These are phyloP conservation scores for Epinephelus fuscoguttatus DNA, from an alignment of 2,113 vertebrate genomes.

Conservation along the genomic window DNA sequence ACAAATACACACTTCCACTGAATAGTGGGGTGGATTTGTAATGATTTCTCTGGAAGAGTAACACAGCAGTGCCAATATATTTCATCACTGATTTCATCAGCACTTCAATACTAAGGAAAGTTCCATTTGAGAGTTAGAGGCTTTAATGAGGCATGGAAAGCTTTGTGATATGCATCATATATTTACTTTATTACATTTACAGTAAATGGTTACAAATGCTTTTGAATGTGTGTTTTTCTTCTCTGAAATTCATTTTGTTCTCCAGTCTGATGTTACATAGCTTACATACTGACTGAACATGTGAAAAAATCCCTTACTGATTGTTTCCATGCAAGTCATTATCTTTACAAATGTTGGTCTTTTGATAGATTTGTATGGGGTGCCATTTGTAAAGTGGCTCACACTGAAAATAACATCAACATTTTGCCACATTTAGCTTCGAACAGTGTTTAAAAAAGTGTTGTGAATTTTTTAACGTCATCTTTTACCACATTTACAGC, in stretches of 20 bases:
- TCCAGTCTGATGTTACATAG: no score
- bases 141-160: not conserved
- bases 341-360: no score
- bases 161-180: not conserved
- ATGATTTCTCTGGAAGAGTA: slow-evolving; percentile 27
- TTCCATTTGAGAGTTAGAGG: not conserved
- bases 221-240: no score
- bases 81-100: not conserved
- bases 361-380: not conserved
- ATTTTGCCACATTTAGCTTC: no score
- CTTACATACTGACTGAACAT: no score
- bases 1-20: not conserved
- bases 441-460: no score
- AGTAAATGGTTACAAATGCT: not conserved
- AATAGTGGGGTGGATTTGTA: not conserved
- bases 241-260: no score
- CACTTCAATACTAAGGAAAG: no score
- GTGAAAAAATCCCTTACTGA: not conserved
- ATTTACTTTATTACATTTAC: not conserved
- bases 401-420: no score
- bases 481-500: no score
- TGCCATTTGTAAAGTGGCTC: no score
- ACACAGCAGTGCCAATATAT: not conserved
- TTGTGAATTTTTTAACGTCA: no score
- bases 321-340: not conserved